Base-by-base conservation (phyloP, 1,140 invertebrate genomes). In the Bombus huntii region DNA sequence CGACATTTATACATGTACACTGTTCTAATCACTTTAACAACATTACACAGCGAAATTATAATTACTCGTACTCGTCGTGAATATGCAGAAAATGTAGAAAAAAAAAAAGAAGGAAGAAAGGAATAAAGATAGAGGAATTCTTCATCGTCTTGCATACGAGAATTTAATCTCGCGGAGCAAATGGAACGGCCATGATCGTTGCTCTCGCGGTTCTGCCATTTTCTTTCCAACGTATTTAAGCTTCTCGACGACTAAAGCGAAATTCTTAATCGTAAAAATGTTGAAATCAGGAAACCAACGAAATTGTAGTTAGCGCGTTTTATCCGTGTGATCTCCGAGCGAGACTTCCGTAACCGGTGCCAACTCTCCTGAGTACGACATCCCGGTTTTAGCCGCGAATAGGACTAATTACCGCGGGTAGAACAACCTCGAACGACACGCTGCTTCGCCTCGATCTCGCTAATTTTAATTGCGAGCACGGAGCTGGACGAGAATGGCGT, bases 21-120 rank as follows among this genome's bases (percentile, higher is more conserved):
- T 12, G 12, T 53, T 25, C 39, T 75, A 71, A 71, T 71, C 44
- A 75, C 37, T 75, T 57, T 34, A 57, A 53, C 73, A 53, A 53
- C 73, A 31, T 75, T 75, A 75, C 73, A 34, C 73, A 53, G 73
- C 73, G 73, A 34, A 75, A 75, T 75, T 53, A 47, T 75, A 53
- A 53, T 75, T 75, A 53, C 73, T 34, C 22, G 44, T 13, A 9
- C 12, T 53, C 31, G 28, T 25, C 9, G 31, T 75, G 73, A 75
- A 25, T 25, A 34, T 34, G 73, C 73, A 39, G 10, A 39, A 39
- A 39, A 28, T 8, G 44, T 8, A 13, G 12, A 10, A 22, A 22
- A 22, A 22, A 68, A 34, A 68, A 66, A 22, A 34, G 31, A 66
- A 18, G 34, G 18, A 34, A 6, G 66, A 25, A 3, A 37, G 34